Evolutionary conservation across 2,113 vertebrate genomes (phyloP), one percentile per base, ranked within the genome.

Genomic region (Craseonycteris thonglongyai): DNA sequence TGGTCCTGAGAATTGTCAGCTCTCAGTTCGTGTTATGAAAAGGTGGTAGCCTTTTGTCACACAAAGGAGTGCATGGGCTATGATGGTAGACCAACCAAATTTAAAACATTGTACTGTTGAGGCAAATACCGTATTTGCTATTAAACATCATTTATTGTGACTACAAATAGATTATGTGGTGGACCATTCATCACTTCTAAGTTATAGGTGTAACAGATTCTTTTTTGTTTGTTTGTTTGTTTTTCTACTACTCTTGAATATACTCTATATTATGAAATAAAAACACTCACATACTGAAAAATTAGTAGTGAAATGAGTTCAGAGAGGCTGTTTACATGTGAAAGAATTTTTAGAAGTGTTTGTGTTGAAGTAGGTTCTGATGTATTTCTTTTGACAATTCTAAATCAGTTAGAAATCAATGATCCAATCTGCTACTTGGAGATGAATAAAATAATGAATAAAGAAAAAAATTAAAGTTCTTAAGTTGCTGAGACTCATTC

Each of bases 391-490:
- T 86, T 78, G 90, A 72, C 21, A 80, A 79, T 6, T 51, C 45
- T 66, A 88, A 94, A 65, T 84, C 84, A 82, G 3, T 76, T 94
- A 65, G 86, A 76, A 95, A 30, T 91, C 22, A 49, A 68, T 35
- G 11, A 3, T 79, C 26, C 5, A 56, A 22, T 38, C 30, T 89
- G 22, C 63, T 47, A 58, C 16, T 58, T 89, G 5, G 33, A 94
- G 22, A 51, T 82, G 69, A 93, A n/a, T n/a, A n/a, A 90, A 89
- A 94, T 66, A 78, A 91, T 71, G 28, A n/a, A 47, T 35, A 91
- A 5, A 21, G 14, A 47, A 76, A 63, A 94, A 72, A 54, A 47
- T 58, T 61, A 14, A 93, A 80, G 63, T 95, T 89, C 33, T 81
- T 91, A 81, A 72, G 14, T 68, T 76, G 19, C 54, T 92, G 69